phyloP scores from a whole-genome alignment of 2,797 vertebrate genomes.

The Eremophila alpestris region DNA sequence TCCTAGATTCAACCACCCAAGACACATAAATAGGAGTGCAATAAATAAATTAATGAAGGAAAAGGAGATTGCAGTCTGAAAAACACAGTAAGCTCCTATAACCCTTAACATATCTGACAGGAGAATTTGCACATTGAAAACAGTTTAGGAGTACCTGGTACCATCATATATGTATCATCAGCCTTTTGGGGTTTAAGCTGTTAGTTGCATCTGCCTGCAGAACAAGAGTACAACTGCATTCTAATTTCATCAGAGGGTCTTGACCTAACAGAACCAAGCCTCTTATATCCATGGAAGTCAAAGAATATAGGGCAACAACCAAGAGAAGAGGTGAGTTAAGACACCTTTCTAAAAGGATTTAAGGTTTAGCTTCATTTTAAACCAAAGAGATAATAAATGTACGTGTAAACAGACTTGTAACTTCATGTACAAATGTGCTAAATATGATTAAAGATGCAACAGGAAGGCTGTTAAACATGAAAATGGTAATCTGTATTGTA shows the following conservation, averaged over 20 bases:
- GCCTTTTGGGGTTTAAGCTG: background rate
- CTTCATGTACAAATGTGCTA: background rate
- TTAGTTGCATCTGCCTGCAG: background rate
- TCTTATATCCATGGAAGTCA: background rate
- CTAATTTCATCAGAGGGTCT: background rate
- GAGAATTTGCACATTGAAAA: background rate
- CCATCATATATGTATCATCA: background rate
- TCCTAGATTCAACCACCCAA: background rate
- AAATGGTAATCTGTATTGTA: background rate
- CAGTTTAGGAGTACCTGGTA: background rate
- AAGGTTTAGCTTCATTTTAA: background rate
- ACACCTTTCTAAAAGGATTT: background rate
- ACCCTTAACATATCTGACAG: background rate
- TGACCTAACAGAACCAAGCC: background rate
- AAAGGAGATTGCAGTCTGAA: background rate
- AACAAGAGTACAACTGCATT: background rate
- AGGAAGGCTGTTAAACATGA: background rate
- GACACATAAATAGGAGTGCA: background rate
- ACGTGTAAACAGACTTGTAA: background rate
- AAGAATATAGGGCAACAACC: background rate
- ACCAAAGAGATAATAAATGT: background rate
- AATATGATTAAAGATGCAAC: background rate
- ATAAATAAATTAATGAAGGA: background rate
- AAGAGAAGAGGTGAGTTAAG: background rate
- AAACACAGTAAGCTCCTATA: background rate